Base-by-base conservation (phyloP, 2,888 invertebrate species). In the Patella caerulea region DNA sequence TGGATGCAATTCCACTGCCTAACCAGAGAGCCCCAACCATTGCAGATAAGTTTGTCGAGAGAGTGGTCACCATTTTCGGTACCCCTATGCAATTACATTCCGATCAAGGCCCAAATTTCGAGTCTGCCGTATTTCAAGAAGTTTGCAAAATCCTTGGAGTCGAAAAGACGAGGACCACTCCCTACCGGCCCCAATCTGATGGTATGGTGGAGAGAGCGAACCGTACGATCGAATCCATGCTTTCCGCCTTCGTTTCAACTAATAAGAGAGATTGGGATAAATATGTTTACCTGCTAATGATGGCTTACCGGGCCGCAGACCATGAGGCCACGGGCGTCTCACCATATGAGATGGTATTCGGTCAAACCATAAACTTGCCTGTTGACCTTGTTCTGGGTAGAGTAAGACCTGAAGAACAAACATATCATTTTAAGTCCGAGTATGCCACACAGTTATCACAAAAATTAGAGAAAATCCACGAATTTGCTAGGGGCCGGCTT, bases 141-240 rank as follows among this genome's bases (percentile, higher is more conserved):
- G n/a, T n/a, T n/a, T n/a, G n/a, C n/a, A n/a, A n/a, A n/a, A n/a
- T n/a, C n/a, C n/a, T n/a, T n/a, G n/a, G n/a, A n/a, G n/a, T n/a
- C n/a, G n/a, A n/a, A n/a, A n/a, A n/a, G n/a, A n/a, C n/a, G n/a
- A 45, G 54, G 14, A 34, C 34, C 29, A 70, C 45, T n/a, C 54
- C 75, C 0, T 45, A 45, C n/a, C 70, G 69, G 2, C 75, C 75
- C 0, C 69, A 70, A 52, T 9, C 19, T 59, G 71, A 69, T 45
- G 75, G 75, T 15, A 12, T 70, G n/a, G 71, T 75, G 34, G 70
- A 75, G 53, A n/a, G 71, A 14, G 9, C 52, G 3, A 75, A 75
- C 45, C 11, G 29, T 11, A 70, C 75, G 2, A 15, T 75, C 2
- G 52, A 15, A 2, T 17, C 14, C 15, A 65, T 65, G 17, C 17